A percentile compares a stretch with the other conserved stretches of the same genome.
Evolutionary conservation across 2,888 invertebrate species (phyloP).

Genomic region (Leptogaster cylindrica): DNA sequence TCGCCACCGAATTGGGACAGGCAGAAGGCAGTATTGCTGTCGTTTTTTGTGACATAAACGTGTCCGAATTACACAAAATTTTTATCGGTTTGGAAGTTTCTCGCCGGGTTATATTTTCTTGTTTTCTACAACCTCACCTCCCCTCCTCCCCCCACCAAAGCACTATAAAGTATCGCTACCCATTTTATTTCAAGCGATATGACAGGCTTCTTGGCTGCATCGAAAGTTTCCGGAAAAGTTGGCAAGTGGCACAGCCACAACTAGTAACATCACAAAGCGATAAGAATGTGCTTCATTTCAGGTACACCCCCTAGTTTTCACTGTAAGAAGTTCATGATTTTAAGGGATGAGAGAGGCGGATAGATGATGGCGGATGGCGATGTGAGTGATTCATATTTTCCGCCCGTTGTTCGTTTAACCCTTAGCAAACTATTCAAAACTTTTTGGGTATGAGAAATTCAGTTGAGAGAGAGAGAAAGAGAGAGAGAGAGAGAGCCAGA

Average conservation of each 20-base stretch:
- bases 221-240: slow-evolving; percentile 34
- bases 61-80: slow-evolving; percentile 31
- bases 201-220: slow-evolving; percentile 33
- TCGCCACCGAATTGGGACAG: neutral
- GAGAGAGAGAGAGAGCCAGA: too few species aligned
- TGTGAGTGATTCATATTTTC: slow-evolving; percentile 5
- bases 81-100: slow-evolving; percentile 29
- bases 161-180: slow-evolving; percentile 24
- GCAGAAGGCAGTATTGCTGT: slow-evolving; percentile 14
- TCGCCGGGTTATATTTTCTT: neutral
- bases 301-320: neutral
- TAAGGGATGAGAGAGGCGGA: neutral
- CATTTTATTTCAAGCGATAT: slow-evolving; percentile 40
- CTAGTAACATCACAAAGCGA: slow-evolving; percentile 30
- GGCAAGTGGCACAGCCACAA: neutral
- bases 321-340: neutral
- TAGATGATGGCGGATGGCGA: neutral
- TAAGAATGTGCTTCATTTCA: slow-evolving; percentile 26
- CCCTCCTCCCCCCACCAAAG: neutral
- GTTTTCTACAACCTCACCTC: neutral
- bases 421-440: slow-evolving; percentile 16
- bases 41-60: slow-evolving; percentile 19
- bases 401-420: slow-evolving; percentile 2
- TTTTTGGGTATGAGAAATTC: neutral
- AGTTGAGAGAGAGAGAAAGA: neutral